Conservation (phyloP, 2,113 vertebrate species). For the Copsychus sechellarum region DNA sequence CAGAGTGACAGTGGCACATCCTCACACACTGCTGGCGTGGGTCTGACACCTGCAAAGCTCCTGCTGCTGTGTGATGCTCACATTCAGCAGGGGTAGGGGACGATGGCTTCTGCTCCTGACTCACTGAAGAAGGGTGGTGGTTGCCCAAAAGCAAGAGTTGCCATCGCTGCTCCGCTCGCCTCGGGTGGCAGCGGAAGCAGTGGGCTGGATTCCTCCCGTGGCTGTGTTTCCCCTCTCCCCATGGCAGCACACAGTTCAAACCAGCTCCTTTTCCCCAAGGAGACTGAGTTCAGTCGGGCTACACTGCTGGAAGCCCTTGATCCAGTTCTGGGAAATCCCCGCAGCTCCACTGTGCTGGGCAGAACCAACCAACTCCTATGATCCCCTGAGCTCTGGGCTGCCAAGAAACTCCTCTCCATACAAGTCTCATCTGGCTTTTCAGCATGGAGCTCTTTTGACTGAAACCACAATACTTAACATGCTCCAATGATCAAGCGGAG, state of each 20-base stretch:
- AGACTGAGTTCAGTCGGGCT: constrained; percentile 26
- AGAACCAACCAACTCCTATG: constrained; percentile 33
- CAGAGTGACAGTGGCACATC: background rate
- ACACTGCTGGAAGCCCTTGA: constrained; percentile 60
- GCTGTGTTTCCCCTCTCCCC: constrained; percentile 28
- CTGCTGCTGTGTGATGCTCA: background rate
- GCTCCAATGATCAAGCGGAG: constrained; percentile 60
- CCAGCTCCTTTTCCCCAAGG: background rate
- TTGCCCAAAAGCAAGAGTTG: background rate
- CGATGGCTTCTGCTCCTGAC: background rate
- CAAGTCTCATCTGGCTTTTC: constrained; percentile 70
- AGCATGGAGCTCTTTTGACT: constrained; percentile 64
- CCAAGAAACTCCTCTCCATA: constrained; percentile 49
- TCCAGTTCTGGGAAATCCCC: constrained; percentile 60
- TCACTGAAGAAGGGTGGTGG: background rate
- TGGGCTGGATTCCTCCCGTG: background rate
- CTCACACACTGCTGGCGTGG: background rate
- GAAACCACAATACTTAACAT: constrained; percentile 60
- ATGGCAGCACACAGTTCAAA: constrained; percentile 41
- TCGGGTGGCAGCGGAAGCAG: constrained; percentile 11
- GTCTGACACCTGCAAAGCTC: background rate
- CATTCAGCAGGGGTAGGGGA: background rate
- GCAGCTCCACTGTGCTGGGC: constrained; percentile 41
- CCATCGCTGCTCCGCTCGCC: background rate
- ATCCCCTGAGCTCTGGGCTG: background rate